phyloP scores from a whole-genome alignment of 1,140 invertebrate genomes.

The Dolichoris vasculosae region DNA sequence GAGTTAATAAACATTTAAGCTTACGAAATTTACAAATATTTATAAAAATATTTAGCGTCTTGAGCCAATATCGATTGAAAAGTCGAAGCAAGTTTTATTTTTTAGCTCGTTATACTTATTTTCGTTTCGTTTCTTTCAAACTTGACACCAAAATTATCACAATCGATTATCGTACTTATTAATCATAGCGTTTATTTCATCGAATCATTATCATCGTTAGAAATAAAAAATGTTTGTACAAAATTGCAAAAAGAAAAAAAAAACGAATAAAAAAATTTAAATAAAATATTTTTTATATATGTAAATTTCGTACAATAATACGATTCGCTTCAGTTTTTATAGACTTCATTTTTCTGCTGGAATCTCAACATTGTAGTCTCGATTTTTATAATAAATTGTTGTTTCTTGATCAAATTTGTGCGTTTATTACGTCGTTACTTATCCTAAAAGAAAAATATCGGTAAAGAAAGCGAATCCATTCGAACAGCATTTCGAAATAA shows the following conservation, averaged over 20 bases:
- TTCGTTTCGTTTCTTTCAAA: background rate
- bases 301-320: background rate
- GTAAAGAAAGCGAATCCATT: too few relatives aligned
- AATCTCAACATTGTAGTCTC: constrained; percentile 14
- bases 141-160: background rate
- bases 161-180: background rate
- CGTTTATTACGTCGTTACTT: too few relatives aligned
- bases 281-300: background rate
- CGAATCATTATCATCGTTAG: background rate
- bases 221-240: background rate
- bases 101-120: background rate
- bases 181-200: background rate
- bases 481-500: too few relatives aligned
- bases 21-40: background rate
- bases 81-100: background rate
- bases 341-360: background rate
- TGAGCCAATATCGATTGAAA: background rate
- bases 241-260: background rate
- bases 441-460: too few relatives aligned
- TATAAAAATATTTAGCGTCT: background rate
- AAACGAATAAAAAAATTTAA: background rate
- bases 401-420: background rate
- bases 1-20: background rate
- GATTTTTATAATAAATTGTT: constrained; percentile 33
- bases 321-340: background rate